These are phyloP conservation scores for Tursiops truncatus DNA, from an alignment of 2,113 vertebrate species.

Conservation along the genomic window DNA sequence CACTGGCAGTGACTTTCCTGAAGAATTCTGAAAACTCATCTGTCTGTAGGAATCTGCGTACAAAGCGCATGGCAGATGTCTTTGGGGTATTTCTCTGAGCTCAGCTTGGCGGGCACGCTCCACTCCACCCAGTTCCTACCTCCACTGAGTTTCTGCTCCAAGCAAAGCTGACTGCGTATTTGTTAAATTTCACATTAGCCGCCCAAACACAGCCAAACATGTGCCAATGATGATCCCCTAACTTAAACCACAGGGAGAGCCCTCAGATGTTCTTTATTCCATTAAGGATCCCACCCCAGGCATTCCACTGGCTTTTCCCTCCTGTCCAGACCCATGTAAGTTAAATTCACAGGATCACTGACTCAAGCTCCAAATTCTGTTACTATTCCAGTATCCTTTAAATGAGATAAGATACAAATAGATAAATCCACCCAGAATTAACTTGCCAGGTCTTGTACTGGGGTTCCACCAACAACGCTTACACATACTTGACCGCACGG, in stretches of 20 bases:
- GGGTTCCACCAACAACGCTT: accelerated
- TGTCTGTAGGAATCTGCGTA: background rate
- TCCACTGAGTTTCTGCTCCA: background rate
- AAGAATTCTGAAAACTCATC: background rate
- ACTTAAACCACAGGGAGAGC: background rate
- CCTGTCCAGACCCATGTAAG: background rate
- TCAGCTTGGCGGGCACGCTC: background rate
- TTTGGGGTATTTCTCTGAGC: background rate
- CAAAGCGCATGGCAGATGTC: accelerated
- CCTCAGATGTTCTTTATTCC: accelerated
- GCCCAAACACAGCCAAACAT: accelerated
- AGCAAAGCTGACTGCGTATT: background rate
- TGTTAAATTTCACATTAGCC: background rate
- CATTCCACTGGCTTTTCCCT: background rate
- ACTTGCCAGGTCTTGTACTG: accelerated
- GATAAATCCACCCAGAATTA: background rate
- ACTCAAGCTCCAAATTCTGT: background rate
- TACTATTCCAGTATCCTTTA: background rate
- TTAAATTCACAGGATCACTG: background rate
- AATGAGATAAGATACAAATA: background rate
- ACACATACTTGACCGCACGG: accelerated
- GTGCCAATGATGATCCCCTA: background rate
- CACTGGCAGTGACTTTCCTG: too few species aligned
- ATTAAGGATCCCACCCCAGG: background rate
- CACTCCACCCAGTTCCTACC: background rate